Percentiles rank a stretch among this genome's conserved stretches.
phyloP scores from a whole-genome alignment of 2,113 vertebrate genomes.

The Gopherus evgoodei region DNA sequence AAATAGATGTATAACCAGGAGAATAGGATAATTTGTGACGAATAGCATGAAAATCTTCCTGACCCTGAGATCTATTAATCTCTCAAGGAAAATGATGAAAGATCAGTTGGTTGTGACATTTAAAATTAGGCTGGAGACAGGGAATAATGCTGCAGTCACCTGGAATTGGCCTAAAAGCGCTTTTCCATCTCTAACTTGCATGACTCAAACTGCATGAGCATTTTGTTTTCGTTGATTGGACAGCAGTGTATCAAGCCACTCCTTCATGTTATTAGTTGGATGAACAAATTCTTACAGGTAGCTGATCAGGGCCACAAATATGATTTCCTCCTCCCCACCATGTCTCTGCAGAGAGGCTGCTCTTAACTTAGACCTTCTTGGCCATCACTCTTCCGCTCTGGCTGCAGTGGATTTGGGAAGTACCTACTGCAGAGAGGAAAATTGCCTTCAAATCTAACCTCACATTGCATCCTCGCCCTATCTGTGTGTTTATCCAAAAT shows the following conservation, averaged over 20 bases:
- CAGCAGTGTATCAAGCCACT: too few species aligned
- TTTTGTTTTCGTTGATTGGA: neutral
- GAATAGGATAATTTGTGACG: neutral
- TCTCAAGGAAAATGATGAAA: slow-evolving; percentile 58
- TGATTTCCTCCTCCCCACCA: neutral
- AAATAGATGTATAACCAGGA: neutral
- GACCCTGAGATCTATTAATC: neutral
- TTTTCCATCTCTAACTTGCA: neutral
- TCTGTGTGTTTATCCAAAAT: neutral
- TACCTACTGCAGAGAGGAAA: neutral
- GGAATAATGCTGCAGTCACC: slow-evolving; percentile 27
- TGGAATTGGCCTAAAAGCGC: slow-evolving; percentile 13
- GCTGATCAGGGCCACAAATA: neutral
- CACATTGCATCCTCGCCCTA: neutral
- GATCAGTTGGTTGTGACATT: slow-evolving; percentile 47
- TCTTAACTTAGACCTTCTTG: neutral
- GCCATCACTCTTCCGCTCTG: neutral
- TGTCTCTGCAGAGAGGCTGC: neutral
- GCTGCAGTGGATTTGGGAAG: neutral
- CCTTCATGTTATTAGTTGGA: neutral
- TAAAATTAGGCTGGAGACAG: slow-evolving; percentile 67
- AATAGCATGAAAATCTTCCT: neutral
- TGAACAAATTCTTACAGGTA: neutral
- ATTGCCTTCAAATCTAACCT: neutral
- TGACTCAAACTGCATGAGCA: neutral